These are phyloP conservation scores for Eueides isabella DNA, from an alignment of 1,140 invertebrate genomes.

Conservation along the genomic window DNA sequence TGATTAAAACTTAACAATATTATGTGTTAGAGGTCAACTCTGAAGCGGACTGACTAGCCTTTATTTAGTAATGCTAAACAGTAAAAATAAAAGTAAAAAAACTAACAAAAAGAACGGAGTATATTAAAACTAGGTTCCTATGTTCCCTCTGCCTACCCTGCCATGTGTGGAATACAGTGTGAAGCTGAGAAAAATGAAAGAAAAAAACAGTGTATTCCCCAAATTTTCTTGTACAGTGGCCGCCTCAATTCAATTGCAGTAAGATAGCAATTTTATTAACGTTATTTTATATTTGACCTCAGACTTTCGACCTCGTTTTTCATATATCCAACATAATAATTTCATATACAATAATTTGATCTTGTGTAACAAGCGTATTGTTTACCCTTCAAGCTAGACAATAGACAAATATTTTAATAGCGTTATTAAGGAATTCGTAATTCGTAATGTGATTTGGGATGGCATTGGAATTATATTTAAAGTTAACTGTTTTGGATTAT, in stretches of 20 bases:
- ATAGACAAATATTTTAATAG: constrained; percentile 40
- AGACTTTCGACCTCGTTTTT: constrained; percentile 18
- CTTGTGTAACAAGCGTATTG: constrained; percentile 35
- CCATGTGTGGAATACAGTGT: no score
- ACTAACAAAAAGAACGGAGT: neutral
- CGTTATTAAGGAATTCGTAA: constrained; percentile 43
- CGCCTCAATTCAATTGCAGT: neutral
- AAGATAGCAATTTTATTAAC: constrained; percentile 11
- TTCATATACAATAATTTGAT: constrained; percentile 17
- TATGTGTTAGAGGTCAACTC: no score
- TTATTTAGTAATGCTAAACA: neutral
- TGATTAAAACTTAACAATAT: no score
- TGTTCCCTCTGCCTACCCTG: no score
- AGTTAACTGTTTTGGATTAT: neutral
- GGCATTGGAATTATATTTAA: constrained; percentile 33
- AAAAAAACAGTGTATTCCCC: neutral
- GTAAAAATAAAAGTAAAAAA: neutral
- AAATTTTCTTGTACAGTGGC: neutral
- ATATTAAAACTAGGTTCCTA: no score
- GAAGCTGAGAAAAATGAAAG: no score
- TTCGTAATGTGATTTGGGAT: constrained; percentile 38
- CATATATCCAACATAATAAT: constrained; percentile 14
- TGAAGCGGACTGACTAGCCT: no score
- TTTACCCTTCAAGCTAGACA: constrained; percentile 37
- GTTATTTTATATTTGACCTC: constrained; percentile 23